Base-by-base conservation (phyloP, 2,797 vertebrate species). In the Gouania willdenowi region DNA sequence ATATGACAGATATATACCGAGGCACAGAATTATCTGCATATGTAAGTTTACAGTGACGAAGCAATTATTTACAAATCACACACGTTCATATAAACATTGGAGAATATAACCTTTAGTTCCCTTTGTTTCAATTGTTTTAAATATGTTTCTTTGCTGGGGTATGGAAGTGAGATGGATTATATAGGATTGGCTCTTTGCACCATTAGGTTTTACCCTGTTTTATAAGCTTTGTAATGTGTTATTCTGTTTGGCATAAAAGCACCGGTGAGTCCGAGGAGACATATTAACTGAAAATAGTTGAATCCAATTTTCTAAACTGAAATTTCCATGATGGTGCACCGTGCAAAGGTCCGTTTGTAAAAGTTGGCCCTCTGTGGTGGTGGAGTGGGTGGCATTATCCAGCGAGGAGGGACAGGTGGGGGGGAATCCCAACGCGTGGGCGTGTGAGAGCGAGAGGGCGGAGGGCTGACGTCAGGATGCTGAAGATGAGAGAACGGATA, bases 261-360 rank as follows among this genome's bases (percentile, higher is more conserved):
- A 46, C 55, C 20, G 43, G 33, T 38, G 26, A 17, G 8, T 49
- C 31, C 40, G 15, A 38, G 8, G 30, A 10, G 61, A 28, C 26
- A 15, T 33, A 24, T 41, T 28, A 11, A 13, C 31, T 4, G 9
- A 23, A 43, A 18, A 1, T 18, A 22, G 35, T 6, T 52, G 35
- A 10, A 17, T 13, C 12, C 21, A 16, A 39, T 59, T 49, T 35
- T 47, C 72, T 83, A 87, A 68, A 87, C 85, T 30, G 85, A 83
- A 77, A 87, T 86, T 75, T 86, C 85, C 85, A 87, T 87, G 52
- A 87, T 77, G 41, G 85, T 87, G 77, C 85, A 87, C 18, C 78
- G 81, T 66, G 82, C 83, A 61, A 87, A 82, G 8, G 82, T 81
- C 65, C 83, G 78, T 68, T 84, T 80, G 79, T 75, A 87, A 57